These are phyloP conservation scores for Sprattus sprattus DNA, from an alignment of 2,113 vertebrate genomes.

Conservation along the genomic window DNA sequence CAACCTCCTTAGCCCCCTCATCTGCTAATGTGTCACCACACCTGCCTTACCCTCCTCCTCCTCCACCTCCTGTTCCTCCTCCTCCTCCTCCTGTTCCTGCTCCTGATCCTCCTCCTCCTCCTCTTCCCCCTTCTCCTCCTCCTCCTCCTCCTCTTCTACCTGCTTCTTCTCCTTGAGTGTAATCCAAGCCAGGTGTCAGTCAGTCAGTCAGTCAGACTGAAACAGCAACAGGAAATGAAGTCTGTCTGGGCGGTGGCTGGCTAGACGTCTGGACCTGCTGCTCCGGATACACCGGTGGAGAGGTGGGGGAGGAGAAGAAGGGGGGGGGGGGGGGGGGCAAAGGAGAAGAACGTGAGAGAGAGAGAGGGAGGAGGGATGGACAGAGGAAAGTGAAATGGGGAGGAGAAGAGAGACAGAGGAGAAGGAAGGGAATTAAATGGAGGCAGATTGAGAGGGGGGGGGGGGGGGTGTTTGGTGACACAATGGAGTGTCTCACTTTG, in stretches of 20 bases:
- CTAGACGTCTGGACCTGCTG: slow-evolving; percentile 30
- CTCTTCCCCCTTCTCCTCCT: background rate
- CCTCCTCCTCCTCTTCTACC: background rate
- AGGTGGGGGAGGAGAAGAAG: background rate
- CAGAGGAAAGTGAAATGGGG: slow-evolving; percentile 21
- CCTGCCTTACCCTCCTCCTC: background rate
- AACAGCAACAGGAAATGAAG: slow-evolving; percentile 27
- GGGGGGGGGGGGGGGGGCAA: background rate
- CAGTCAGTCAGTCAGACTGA: background rate
- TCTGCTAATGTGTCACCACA: background rate
- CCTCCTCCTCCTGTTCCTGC: background rate
- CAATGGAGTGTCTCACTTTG: background rate
- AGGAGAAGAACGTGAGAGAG: background rate
- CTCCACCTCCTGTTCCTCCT: background rate
- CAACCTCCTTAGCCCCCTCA: background rate
- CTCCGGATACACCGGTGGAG: background rate
- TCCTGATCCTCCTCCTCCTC: background rate
- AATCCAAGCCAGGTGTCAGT: slow-evolving; percentile 11
- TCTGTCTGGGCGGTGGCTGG: background rate
- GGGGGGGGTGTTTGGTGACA: background rate
- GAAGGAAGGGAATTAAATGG: background rate
- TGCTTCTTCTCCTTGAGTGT: background rate
- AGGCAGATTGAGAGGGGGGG: background rate
- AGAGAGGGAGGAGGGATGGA: background rate
- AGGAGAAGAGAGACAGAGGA: background rate